Conservation (phyloP, 2,113 vertebrate species). For the Zapornia atra region DNA sequence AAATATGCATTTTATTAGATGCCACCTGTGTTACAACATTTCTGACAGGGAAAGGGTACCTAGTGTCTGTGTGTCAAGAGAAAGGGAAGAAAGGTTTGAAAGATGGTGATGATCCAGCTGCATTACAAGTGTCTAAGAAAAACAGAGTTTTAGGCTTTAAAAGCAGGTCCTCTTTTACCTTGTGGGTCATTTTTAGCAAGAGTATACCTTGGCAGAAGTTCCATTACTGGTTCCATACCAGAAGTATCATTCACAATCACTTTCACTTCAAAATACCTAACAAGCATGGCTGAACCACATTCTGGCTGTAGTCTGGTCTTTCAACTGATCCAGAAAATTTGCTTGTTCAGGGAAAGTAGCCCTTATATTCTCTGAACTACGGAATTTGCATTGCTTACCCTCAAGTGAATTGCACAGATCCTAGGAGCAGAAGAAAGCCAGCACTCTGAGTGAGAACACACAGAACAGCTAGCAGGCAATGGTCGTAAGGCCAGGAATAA, state of each 20-base stretch:
- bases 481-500: not conserved
- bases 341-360: not conserved
- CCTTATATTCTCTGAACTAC: not conserved
- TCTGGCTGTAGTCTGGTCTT: not conserved
- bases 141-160: not conserved
- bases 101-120: not conserved
- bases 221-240: not conserved
- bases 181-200: not conserved
- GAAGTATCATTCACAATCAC: not conserved
- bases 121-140: not conserved
- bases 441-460: not conserved
- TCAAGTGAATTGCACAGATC: not conserved
- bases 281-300: not conserved
- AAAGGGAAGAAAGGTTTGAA: not conserved
- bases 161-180: not conserved
- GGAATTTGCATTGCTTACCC: not conserved
- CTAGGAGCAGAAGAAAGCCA: not conserved
- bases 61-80: not conserved
- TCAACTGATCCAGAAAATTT: not conserved
- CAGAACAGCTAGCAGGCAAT: not conserved
- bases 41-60: not conserved
- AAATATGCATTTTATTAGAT: not conserved
- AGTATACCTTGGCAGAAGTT: not conserved
- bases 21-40: not conserved
- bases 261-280: not conserved